Evolutionary conservation across 2,113 vertebrate genomes (phyloP), one percentile per base, ranked within the genome.

Genomic region (Hirundichthys speculiger): DNA sequence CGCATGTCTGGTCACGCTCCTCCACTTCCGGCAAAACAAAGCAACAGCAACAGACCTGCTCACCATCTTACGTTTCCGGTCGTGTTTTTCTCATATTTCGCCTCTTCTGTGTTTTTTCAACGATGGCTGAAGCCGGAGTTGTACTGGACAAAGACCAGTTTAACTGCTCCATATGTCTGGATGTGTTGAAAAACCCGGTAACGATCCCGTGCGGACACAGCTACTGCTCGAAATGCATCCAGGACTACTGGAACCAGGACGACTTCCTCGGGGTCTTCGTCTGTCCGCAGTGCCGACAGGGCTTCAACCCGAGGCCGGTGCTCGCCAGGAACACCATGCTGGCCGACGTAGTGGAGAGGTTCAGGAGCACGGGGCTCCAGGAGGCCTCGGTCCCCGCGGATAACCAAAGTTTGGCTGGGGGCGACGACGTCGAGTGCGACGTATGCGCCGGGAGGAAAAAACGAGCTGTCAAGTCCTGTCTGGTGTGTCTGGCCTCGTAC

Each of bases 401-500:
- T 4, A n/a, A 5, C 13, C 82, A 55, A 2, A 73, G 19, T 1
- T 52, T 82, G 0, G 90, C 91, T 15, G 80, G 89, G 82, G 71
- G 85, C 5, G 82, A 68, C 64, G 87, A 91, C 72, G 79, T 91
- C 50, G 47, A 79, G 80, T 99, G 98, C 0, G 98, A 99, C 70
- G 96, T 96, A 12, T 99, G 98, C 84, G 93, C 94, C 0, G 94
- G 92, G 30, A 93, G 91, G 85, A 96, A 95, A 80, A 94, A 94
- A 88, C 94, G 93, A 77, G 97, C 98, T 0, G 93, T 95, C 1
- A 95, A 93, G 73, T 98, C 97, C 2, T 99, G 97, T 61, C 88
- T 98, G 81, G 95, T 96, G 41, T 99, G 97, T 74, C 88, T 98
- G 91, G 96, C 95, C 47, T 98, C 96, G 14, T 99, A 96, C 91